Conservation (phyloP, 2,113 vertebrate species). For the Cebidichthys violaceus region DNA sequence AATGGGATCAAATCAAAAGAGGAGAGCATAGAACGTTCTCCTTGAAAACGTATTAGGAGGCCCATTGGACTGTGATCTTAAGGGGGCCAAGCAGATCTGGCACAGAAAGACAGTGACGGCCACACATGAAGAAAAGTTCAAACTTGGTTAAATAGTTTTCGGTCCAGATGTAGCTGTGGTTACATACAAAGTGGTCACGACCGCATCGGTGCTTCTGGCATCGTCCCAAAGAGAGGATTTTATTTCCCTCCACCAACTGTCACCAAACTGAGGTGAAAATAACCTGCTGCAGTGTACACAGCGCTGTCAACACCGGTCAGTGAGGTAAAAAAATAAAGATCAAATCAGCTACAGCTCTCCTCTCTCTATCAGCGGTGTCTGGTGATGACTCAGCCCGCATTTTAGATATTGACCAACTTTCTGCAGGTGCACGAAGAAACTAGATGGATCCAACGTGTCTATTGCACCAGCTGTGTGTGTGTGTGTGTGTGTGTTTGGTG, state of each 20-base stretch:
- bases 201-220: constrained; percentile 19
- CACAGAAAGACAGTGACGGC: not conserved
- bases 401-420: constrained; percentile 28
- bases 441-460: not conserved
- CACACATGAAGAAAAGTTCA: not conserved
- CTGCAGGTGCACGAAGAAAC: constrained; percentile 7
- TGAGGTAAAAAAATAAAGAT: constrained; percentile 42
- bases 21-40: not conserved
- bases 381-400: constrained; percentile 36
- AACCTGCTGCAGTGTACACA: constrained; percentile 48
- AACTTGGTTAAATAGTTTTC: too few relatives aligned
- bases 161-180: not conserved
- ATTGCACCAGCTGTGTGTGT: not conserved
- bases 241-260: not conserved
- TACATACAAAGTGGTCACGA: constrained; percentile 2
- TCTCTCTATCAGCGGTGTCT: not conserved
- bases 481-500: not conserved
- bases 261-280: constrained; percentile 41
- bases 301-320: constrained; percentile 27
- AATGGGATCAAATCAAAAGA: not conserved
- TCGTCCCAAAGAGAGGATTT: not conserved
- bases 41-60: not conserved
- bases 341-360: constrained; percentile 32
- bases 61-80: not conserved
- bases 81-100: not conserved